Conservation (phyloP, 2,888 invertebrate species). For the Euphydryas editha region DNA sequence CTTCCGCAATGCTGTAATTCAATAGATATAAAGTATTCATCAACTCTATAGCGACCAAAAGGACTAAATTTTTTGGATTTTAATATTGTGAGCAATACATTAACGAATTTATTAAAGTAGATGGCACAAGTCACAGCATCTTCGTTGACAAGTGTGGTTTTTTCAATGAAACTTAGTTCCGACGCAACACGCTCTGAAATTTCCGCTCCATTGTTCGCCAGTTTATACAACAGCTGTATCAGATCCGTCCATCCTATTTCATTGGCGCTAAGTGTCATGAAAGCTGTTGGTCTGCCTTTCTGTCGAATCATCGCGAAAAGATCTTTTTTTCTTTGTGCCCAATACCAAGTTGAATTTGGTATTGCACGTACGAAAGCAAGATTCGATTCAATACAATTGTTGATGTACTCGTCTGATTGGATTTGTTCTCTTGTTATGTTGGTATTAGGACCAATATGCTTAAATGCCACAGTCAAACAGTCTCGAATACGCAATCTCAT, state of each 20-base stretch:
- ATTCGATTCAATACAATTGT: constrained; percentile 43
- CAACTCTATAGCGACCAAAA: constrained; percentile 46
- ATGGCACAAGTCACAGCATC: constrained; percentile 44
- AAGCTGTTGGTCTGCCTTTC: constrained; percentile 53
- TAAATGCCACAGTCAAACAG: too few relatives aligned
- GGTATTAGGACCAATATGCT: constrained; percentile 9
- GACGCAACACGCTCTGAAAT: neutral
- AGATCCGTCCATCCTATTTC: constrained; percentile 50
- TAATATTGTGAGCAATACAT: constrained; percentile 42
- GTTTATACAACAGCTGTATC: constrained; percentile 35
- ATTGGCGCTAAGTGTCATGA: constrained; percentile 53
- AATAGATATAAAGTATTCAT: constrained; percentile 47
- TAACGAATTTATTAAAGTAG: constrained; percentile 52
- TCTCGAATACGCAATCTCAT: constrained; percentile 9
- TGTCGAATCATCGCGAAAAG: constrained; percentile 58
- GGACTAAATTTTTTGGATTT: constrained; percentile 44
- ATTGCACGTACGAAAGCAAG: constrained; percentile 34
- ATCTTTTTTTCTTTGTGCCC: constrained; percentile 22
- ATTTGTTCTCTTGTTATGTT: too few relatives aligned
- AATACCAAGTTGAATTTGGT: neutral
- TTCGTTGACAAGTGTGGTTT: constrained; percentile 40
- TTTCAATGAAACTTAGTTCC: neutral
- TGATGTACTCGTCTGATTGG: too few relatives aligned
- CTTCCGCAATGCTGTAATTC: constrained; percentile 53
- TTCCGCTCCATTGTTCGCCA: constrained; percentile 26